These are phyloP conservation scores for Phenganax marumi DNA, from an alignment of 92 coral and sea anemone species.

Conservation along the genomic window DNA sequence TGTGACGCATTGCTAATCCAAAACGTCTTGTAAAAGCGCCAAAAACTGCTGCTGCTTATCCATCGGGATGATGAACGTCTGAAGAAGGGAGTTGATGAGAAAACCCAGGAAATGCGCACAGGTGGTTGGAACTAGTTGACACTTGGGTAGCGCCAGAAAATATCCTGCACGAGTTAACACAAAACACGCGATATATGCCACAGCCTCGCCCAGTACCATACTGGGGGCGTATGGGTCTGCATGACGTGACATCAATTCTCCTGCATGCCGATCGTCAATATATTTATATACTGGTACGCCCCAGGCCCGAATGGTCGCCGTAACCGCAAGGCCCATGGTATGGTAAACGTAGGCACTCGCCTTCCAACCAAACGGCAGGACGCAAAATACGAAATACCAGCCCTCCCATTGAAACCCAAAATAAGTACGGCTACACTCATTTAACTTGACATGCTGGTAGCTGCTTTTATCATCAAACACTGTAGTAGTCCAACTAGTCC, in stretches of 20 bases:
- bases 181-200: conserved; percentile 9
- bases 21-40: neutral
- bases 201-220: conserved; percentile 8
- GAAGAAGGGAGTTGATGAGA: neutral
- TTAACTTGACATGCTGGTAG: conserved; percentile 1
- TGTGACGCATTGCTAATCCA: neutral
- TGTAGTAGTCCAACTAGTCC: neutral
- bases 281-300: conserved; percentile 2
- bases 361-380: conserved; percentile 31
- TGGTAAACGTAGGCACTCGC: conserved; percentile 19
- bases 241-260: neutral
- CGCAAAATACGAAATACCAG: conserved; percentile 18
- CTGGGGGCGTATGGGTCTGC: conserved; percentile 2
- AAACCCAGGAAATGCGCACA: neutral
- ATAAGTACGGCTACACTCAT: neutral
- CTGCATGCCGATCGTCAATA: conserved; percentile 31
- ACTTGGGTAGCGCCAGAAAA: neutral
- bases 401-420: neutral
- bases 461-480: conserved; percentile 2
- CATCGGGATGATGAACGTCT: neutral
- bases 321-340: conserved; percentile 24
- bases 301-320: neutral
- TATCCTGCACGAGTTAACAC: neutral
- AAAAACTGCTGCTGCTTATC: neutral
- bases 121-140: neutral